These are phyloP conservation scores for human (Homo sapiens) DNA, from an alignment of 2,113 vertebrate genomes.

Conservation along the genomic window DNA sequence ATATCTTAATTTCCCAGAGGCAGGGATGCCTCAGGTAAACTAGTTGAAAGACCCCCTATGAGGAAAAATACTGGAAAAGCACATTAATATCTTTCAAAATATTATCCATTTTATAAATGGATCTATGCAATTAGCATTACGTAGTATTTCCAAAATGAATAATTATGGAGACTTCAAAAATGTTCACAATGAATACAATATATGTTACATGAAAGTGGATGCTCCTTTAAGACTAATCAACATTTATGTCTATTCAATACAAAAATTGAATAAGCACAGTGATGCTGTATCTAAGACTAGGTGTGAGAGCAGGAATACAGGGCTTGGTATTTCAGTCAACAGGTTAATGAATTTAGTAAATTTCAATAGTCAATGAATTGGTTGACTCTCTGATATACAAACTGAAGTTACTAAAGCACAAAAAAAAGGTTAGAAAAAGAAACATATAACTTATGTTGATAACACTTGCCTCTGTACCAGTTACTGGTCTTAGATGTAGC, in stretches of 20 bases:
- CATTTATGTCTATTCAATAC: not conserved
- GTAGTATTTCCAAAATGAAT: not conserved
- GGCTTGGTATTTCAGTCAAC: not conserved
- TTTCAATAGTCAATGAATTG: not conserved
- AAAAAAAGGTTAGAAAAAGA: not conserved
- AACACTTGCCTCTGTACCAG: not conserved
- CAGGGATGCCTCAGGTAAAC: not conserved
- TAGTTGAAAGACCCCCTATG: not conserved
- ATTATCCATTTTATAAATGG: not conserved
- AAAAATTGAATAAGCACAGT: not conserved
- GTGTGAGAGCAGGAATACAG: not conserved
- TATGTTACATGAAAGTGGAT: not conserved
- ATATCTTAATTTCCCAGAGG: not conserved
- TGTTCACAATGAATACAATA: not conserved
- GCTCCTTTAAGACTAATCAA: not conserved
- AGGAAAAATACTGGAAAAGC: slow-evolving; percentile 10
- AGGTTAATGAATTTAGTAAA: not conserved
- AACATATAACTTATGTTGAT: not conserved
- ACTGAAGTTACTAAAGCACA: not conserved
- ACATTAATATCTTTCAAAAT: not conserved
- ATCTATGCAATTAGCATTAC: not conserved
- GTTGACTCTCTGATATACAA: not conserved
- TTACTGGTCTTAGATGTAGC: not conserved
- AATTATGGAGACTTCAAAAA: not conserved
- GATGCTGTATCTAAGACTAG: not conserved